These are phyloP conservation scores for Cantharis rufa DNA, from an alignment of 2,888 invertebrate genomes.

Conservation along the genomic window DNA sequence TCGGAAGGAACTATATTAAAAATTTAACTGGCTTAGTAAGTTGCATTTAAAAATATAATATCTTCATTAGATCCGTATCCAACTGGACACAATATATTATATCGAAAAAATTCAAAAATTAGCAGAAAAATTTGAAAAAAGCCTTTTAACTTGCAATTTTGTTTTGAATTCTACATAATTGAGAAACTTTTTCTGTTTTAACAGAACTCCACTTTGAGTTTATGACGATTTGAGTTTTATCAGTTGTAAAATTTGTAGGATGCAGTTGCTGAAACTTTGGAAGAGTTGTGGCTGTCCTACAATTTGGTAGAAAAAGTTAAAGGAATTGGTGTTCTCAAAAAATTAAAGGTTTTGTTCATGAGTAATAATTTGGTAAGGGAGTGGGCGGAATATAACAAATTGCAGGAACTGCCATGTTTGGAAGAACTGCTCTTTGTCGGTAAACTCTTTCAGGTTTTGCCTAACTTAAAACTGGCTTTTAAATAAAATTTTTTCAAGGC, in stretches of 20 bases:
- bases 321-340: conserved; percentile 80
- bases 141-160: no score
- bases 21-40: conserved; percentile 81
- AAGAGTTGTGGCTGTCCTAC: conserved; percentile 94
- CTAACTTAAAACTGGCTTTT: background rate
- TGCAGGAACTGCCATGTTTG: conserved; percentile 71
- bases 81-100: no score
- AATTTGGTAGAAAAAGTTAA: conserved; percentile 91
- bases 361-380: conserved; percentile 87
- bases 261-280: conserved; percentile 81
- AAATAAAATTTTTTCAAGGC: conserved; percentile 49
- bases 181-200: no score
- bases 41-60: background rate
- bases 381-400: conserved; percentile 84
- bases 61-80: no score
- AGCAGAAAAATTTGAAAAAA: no score
- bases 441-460: conserved; percentile 36
- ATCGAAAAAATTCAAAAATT: no score
- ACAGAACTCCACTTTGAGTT: no score
- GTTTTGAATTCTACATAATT: no score
- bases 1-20: conserved; percentile 91
- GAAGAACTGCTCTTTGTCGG: conserved; percentile 82
- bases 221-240: no score
- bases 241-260: conserved; percentile 61
- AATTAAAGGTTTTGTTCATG: conserved; percentile 80